Percentiles rank a stretch among this genome's conserved stretches.
Evolutionary conservation across 2,888 invertebrate genomes (phyloP).

Genomic region (Perizoma affinitatum): DNA sequence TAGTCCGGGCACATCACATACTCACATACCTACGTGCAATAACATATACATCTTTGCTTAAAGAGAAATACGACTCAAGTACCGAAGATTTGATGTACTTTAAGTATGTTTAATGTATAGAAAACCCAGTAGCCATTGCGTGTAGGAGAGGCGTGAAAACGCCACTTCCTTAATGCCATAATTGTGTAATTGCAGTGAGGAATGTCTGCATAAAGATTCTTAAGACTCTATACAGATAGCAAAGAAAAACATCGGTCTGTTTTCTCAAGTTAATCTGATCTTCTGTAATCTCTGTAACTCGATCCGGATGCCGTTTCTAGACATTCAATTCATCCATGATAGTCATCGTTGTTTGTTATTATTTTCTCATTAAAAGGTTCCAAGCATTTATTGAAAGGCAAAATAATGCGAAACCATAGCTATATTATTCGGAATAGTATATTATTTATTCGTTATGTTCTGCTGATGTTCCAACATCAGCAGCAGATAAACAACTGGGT

Average conservation of each 20-base stretch:
- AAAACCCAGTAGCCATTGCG: conserved; percentile 7
- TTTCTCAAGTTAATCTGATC: conserved; percentile 18
- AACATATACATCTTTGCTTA: too few species aligned
- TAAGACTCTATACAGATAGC: conserved; percentile 4
- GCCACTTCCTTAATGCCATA: conserved; percentile 20
- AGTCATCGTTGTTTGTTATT: not conserved
- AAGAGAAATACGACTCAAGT: too few species aligned
- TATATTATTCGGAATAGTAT: not conserved
- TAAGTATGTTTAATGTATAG: conserved; percentile 9
- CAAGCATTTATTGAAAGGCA: too few species aligned
- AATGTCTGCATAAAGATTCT: conserved; percentile 16
- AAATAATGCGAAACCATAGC: too few species aligned
- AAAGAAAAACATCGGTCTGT: conserved; percentile 10
- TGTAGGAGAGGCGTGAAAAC: conserved; percentile 27
- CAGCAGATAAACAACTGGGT: too few species aligned
- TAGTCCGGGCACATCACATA: too few species aligned
- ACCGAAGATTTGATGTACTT: too few species aligned
- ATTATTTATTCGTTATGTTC: not conserved
- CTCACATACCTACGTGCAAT: not conserved
- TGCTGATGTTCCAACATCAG: not conserved
- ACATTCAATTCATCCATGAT: not conserved
- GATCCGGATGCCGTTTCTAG: conserved; percentile 12
- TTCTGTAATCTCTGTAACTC: conserved; percentile 6
- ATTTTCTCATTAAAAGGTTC: not conserved
- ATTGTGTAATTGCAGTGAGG: conserved; percentile 18